Evolutionary conservation across 2,113 vertebrate species (phyloP).

Genomic region (Willisornis vidua): DNA sequence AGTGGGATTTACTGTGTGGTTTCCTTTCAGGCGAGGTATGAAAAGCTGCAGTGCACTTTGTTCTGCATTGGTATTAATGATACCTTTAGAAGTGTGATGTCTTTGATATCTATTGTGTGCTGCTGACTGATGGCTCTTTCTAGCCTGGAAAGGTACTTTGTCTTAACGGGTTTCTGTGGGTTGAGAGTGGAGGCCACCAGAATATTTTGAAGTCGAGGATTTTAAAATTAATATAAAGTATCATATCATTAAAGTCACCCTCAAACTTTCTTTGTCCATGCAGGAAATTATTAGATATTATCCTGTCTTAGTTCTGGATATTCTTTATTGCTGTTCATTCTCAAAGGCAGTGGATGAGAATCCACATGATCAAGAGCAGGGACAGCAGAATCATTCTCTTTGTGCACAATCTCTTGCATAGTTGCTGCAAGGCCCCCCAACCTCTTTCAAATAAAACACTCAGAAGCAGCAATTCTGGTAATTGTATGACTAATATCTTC

Average conservation of each 20-base stretch:
- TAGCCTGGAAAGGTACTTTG: neutral
- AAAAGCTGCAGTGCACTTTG: constrained; percentile 37
- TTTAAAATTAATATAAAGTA: constrained; percentile 31
- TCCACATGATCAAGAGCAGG: neutral
- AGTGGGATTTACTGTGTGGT: constrained; percentile 5
- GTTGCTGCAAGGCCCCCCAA: neutral
- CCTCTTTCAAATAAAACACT: neutral
- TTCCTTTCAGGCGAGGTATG: constrained; percentile 21
- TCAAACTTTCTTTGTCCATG: constrained; percentile 7
- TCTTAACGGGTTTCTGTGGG: neutral
- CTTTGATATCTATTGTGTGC: neutral
- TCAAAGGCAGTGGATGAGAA: neutral
- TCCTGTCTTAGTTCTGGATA: neutral
- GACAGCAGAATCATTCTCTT: neutral
- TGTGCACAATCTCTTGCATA: neutral
- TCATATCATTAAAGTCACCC: neutral
- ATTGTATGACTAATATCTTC: neutral
- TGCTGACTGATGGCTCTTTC: constrained; percentile 38
- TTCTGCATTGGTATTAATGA: constrained; percentile 9
- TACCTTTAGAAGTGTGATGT: neutral
- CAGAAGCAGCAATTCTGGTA: neutral
- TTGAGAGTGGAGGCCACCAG: neutral
- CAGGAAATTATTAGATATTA: constrained; percentile 55
- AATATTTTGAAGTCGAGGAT: neutral
- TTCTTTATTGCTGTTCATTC: neutral